Evolutionary conservation across 2,888 invertebrate species (phyloP), one percentile per base, ranked within the genome.

Genomic region (Lasioglossum lativentre): DNA sequence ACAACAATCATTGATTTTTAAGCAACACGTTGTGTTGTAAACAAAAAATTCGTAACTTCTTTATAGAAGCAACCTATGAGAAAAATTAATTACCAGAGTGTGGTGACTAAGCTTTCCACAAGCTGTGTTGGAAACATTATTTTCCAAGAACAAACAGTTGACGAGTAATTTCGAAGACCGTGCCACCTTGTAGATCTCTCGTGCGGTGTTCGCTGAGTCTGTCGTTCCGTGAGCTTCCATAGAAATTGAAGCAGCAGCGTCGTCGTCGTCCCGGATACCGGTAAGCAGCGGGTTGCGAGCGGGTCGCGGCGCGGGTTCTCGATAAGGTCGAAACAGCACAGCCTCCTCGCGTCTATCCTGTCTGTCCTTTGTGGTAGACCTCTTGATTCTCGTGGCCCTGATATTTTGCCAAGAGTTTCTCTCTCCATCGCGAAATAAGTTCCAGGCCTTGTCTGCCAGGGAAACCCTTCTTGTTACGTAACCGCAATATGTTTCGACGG

Each of bases 341-440:
- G 42, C 23, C 63, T 63, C 23, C 63, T 63, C 30, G 63, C 77
- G 52, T 78, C 75, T 75, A 68, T 72, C 59, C 80, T 47, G 75
- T 52, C 42, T 47, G 47, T 76, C 78, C 75, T 78, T 86, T 59
- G 76, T 70, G 19, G 19, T 27, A 63, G 76, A 66, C 27, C 78
- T 74, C 75, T 71, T 85, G 68, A 79, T 86, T 86, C 68, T 63
- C 78, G 63, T 59, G 30, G 45, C 8, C 12, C 66, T 63, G 75
- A 81, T 81, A 82, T 86, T 82, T 81, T 71, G 42, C 80, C 80
- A 66, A 52, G 52, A 75, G 86, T 78, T 72, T 23, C 63, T 16
- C 30, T 63, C 63, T 63, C 16, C 63, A 4, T 30, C 27, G 63
- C 63, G 63, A 63, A 63, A 63, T 63, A 63, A 63, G 63, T 23